phyloP scores from a whole-genome alignment of 2,113 vertebrate genomes.

The Microcebus griseorufus region DNA sequence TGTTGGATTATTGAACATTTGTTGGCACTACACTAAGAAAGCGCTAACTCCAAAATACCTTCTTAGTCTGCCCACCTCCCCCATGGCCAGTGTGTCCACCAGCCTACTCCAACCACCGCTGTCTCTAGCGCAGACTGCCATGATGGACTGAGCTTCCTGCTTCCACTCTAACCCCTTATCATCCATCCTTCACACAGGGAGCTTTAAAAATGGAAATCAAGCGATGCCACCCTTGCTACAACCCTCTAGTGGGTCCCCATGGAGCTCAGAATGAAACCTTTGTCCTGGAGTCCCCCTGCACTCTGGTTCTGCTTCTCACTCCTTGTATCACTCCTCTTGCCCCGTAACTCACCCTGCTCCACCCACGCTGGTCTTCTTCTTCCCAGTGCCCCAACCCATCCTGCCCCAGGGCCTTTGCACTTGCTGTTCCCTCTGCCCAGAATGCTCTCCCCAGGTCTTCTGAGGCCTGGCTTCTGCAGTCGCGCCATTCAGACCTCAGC shows the following conservation, averaged over 20 bases:
- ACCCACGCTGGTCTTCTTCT: neutral
- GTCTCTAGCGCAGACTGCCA: neutral
- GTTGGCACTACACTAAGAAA: neutral
- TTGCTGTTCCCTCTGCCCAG: neutral
- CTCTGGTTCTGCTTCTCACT: neutral
- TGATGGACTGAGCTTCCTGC: neutral
- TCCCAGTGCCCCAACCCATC: neutral
- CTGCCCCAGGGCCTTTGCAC: neutral
- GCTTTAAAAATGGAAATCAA: neutral
- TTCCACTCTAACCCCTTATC: neutral
- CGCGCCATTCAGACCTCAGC: neutral
- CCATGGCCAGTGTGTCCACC: neutral
- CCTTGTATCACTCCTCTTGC: fast-evolving
- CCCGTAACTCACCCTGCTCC: neutral
- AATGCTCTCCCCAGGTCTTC: neutral
- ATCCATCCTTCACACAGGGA: neutral
- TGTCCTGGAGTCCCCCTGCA: neutral
- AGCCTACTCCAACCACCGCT: neutral
- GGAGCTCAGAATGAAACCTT: neutral
- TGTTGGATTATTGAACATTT: neutral
- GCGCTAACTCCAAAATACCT: neutral
- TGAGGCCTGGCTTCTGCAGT: neutral
- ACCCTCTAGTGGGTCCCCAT: neutral
- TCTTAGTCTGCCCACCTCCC: neutral
- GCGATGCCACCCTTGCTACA: neutral